Conservation (phyloP, 2,797 vertebrate genomes). For the Hipposideros larvatus region DNA sequence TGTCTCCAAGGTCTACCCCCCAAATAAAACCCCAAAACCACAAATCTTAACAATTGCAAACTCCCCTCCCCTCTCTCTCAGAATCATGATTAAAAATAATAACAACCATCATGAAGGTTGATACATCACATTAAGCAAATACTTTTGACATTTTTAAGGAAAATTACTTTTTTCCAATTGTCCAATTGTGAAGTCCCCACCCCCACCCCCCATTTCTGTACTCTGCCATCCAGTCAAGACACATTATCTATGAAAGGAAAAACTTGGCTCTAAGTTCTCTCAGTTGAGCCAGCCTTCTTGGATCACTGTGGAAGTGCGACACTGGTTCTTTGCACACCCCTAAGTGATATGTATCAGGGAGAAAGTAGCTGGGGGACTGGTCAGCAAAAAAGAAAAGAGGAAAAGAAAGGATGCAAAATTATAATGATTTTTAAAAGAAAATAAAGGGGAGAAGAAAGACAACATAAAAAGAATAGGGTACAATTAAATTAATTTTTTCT, state of each 20-base stretch:
- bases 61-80: neutral
- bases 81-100: constrained; percentile 62
- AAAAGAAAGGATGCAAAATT: constrained; percentile 88
- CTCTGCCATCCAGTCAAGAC: constrained; percentile 52
- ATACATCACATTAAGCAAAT: constrained; percentile 64
- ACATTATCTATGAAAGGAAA: constrained; percentile 88
- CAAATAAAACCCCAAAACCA: neutral
- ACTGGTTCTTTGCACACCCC: constrained; percentile 91
- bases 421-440: constrained; percentile 87
- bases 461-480: constrained; percentile 91
- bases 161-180: constrained; percentile 18
- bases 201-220: neutral
- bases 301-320: constrained; percentile 85
- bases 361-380: constrained; percentile 89
- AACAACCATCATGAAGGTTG: constrained; percentile 41
- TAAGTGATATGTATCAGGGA: constrained; percentile 87
- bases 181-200: constrained; percentile 11
- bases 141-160: constrained; percentile 55
- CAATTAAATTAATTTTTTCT: constrained; percentile 88
- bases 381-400: constrained; percentile 86
- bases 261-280: constrained; percentile 90
- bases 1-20: constrained; percentile 66
- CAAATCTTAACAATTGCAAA: constrained; percentile 32
- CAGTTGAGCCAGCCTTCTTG: constrained; percentile 87
- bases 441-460: constrained; percentile 86